Base-by-base conservation (phyloP, 2,113 vertebrate genomes). In the Calyptomena viridis region DNA sequence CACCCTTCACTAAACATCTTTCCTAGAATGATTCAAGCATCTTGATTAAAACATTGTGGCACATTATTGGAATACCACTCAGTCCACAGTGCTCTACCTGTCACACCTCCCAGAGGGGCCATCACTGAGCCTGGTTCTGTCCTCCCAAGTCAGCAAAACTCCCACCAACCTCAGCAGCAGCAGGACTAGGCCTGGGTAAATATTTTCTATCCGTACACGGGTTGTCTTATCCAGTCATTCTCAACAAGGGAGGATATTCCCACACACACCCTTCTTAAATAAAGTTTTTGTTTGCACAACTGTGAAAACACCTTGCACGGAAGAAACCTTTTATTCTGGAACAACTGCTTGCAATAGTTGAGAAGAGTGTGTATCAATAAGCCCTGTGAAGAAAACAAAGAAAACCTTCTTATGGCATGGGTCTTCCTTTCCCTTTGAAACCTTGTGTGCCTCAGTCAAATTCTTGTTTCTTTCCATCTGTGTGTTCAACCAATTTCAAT, bases 1-100 rank as follows among this genome's bases (percentile, higher is more conserved):
- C 91, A 80, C 81, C 84, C 82, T 85, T 83, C 79, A 56, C 85
- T 55, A 88, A 87, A 82, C 55, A 86, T 77, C 76, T 67, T 94
- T 88, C 87, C 87, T n/a, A 55, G 90, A 95, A 86, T 23, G 27
- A 68, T 88, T 78, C n/a, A 67, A 93, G 79, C 56, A 20, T 20
- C 58, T 69, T 79, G 72, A 74, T 83, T 83, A 94, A 87, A 80
- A 84, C 37, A 59, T 31, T 2, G 2, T 16, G 50, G 14, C 37
- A 56, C 69, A 24, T 83, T 85, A 95, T 30, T 1, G 0, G 72
- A 85, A 83, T 74, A 80, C 17, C 12, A 5, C 21, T 82, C 72
- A 58, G 40, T 63, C 27, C n/a, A n/a, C 44, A 35, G 24, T 37
- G 25, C 11, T 89, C 40, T 72, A 42, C 35, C 24, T 50, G 37